phyloP scores from a whole-genome alignment of 2,797 vertebrate species.

The Sebastiscus tertius region DNA sequence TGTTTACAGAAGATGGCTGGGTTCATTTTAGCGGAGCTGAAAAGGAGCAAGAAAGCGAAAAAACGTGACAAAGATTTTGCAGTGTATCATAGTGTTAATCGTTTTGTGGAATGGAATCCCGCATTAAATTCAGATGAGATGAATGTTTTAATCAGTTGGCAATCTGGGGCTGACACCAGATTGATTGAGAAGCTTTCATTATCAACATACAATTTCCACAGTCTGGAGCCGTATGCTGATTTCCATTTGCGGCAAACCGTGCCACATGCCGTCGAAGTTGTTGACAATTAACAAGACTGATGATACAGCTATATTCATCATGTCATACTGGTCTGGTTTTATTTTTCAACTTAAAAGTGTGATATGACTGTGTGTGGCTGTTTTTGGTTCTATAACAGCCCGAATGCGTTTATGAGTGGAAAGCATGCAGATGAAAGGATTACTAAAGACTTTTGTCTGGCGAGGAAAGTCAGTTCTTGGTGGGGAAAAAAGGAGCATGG shows the following conservation, averaged over 20 bases:
- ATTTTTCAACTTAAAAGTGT: not conserved
- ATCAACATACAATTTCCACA: constrained; percentile 65
- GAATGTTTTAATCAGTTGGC: constrained; percentile 70
- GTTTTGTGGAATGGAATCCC: constrained; percentile 53
- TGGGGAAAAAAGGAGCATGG: not conserved
- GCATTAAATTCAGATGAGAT: constrained; percentile 69
- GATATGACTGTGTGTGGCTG: not conserved
- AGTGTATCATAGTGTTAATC: constrained; percentile 51
- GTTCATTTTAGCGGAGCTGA: constrained; percentile 3
- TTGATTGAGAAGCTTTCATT: constrained; percentile 69
- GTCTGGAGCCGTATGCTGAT: constrained; percentile 52
- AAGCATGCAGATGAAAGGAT: constrained; percentile 48
- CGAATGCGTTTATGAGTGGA: constrained; percentile 4
- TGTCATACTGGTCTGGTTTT: constrained; percentile 17
- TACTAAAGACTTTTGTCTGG: constrained; percentile 22
- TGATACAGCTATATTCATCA: constrained; percentile 53
- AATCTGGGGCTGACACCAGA: constrained; percentile 61
- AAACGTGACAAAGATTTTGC: constrained; percentile 26
- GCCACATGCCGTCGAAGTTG: constrained; percentile 36
- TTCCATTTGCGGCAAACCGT: constrained; percentile 44
- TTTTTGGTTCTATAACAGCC: not conserved
- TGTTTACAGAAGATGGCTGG: constrained; percentile 31
- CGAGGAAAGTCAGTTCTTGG: constrained; percentile 7
- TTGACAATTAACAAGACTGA: constrained; percentile 60
- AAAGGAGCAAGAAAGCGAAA: constrained; percentile 1